A percentile compares a stretch with the other conserved stretches of the same genome.
Conservation (phyloP, 2,113 vertebrate species). For the Castor canadensis region DNA sequence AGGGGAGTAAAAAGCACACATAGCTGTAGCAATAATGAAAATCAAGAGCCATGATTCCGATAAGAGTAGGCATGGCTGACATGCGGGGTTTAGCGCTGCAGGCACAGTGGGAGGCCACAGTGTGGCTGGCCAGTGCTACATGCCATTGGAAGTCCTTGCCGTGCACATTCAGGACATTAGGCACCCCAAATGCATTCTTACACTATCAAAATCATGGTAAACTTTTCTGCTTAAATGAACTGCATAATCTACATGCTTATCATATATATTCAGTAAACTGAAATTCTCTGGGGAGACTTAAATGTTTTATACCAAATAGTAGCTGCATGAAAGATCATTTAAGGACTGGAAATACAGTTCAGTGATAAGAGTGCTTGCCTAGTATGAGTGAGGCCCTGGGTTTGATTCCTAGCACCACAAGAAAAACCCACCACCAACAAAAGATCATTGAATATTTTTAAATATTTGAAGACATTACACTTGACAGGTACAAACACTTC, state of each 20-base stretch:
- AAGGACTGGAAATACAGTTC: not conserved
- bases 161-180: slow-evolving; percentile 52
- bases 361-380: not conserved
- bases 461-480: slow-evolving; percentile 77
- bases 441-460: slow-evolving; percentile 33
- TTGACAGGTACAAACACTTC: slow-evolving; percentile 54
- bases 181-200: slow-evolving; percentile 50
- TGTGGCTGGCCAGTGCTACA: slow-evolving; percentile 41
- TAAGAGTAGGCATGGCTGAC: no score
- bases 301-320: slow-evolving; percentile 57
- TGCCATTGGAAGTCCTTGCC: slow-evolving; percentile 37
- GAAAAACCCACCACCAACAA: not conserved
- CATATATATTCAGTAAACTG: slow-evolving; percentile 57
- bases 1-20: slow-evolving; percentile 39
- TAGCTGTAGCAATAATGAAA: slow-evolving; percentile 39
- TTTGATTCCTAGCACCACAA: not conserved
- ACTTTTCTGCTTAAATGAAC: slow-evolving; percentile 64
- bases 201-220: slow-evolving; percentile 25
- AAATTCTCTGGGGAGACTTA: not conserved
- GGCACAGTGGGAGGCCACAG: slow-evolving; percentile 29
- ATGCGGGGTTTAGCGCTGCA: slow-evolving; percentile 67
- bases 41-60: slow-evolving; percentile 53
- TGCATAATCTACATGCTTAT: slow-evolving; percentile 60
- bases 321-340: slow-evolving; percentile 26
- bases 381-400: not conserved